Percentiles rank a stretch among this genome's conserved stretches.
Evolutionary conservation across 2,113 vertebrate species (phyloP).

Genomic region (Platycercus adscitus): DNA sequence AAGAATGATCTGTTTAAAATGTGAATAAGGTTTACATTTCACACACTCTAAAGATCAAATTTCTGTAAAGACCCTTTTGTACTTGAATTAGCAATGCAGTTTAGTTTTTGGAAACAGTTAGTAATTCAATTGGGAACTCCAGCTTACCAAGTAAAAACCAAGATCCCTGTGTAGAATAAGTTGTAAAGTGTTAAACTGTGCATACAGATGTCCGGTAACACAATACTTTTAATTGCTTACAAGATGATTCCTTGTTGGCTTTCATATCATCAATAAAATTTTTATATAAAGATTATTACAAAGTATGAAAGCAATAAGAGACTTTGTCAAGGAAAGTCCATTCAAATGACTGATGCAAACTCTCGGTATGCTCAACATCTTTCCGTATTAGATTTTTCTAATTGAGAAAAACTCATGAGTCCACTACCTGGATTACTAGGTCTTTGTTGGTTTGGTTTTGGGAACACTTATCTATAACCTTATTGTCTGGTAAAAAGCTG

Average conservation of each 20-base stretch:
- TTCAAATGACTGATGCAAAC: background rate
- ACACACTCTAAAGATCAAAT: background rate
- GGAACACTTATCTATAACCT: background rate
- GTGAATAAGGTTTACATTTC: background rate
- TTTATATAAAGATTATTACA: background rate
- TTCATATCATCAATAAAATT: background rate
- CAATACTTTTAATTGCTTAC: background rate
- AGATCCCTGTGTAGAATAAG: background rate
- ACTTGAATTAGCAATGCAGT: background rate
- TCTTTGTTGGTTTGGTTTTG: background rate
- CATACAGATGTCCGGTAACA: background rate
- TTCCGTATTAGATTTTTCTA: background rate
- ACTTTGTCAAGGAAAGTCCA: background rate
- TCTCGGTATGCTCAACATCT: accelerated
- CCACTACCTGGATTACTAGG: background rate
- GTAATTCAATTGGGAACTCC: background rate
- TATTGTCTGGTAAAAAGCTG: background rate
- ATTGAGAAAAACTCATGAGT: background rate
- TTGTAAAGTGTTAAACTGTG: background rate
- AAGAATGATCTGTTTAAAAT: background rate
- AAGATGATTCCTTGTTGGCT: background rate
- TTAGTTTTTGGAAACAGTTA: background rate
- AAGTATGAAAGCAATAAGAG: background rate
- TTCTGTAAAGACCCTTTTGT: background rate
- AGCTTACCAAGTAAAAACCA: background rate